Conservation (phyloP, 2,888 invertebrate species). For the Stratiomys singularior region DNA sequence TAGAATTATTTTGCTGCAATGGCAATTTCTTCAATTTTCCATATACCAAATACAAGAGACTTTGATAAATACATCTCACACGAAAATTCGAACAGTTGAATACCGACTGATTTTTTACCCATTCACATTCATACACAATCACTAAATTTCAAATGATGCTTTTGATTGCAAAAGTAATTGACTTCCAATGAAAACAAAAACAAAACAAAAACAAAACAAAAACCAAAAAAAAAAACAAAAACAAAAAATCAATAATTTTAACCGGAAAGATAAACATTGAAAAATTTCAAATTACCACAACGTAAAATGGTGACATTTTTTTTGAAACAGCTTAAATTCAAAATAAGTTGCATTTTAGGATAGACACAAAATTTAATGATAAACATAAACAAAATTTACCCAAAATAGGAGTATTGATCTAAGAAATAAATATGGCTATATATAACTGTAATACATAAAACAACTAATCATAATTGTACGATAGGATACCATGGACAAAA, state of each 20-base stretch:
- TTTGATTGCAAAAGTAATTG: no score
- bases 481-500: background rate
- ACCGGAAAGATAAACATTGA: constrained; percentile 29
- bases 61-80: no score
- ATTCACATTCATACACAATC: no score
- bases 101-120: no score
- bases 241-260: constrained; percentile 34
- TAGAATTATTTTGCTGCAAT: no score
- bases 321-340: constrained; percentile 36
- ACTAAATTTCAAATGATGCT: no score
- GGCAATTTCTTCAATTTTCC: no score
- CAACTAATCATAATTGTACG: background rate
- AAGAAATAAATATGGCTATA: background rate
- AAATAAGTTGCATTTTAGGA: constrained; percentile 40
- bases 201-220: no score
- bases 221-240: no score
- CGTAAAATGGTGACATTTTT: constrained; percentile 51
- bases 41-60: no score
- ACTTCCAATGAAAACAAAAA: no score
- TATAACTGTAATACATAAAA: background rate
- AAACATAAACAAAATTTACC: background rate
- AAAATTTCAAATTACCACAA: constrained; percentile 31
- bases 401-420: background rate
- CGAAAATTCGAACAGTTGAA: no score
- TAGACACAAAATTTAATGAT: background rate